Evolutionary conservation across 2,797 vertebrate genomes (phyloP).

Genomic region (Tenualosa thibaudeaui): DNA sequence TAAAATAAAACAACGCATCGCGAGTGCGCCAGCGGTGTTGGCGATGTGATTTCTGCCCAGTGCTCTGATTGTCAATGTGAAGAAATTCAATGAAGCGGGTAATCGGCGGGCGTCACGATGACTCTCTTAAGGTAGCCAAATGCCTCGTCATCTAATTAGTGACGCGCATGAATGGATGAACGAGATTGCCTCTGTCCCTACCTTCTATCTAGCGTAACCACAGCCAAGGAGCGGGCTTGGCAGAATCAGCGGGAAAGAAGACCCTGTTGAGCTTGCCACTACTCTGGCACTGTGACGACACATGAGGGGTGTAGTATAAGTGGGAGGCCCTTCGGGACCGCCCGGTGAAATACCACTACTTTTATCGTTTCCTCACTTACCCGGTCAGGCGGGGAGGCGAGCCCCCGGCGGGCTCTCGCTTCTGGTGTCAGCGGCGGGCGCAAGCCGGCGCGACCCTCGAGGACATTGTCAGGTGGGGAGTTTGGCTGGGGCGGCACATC

Average conservation of each 20-base stretch:
- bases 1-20: slow-evolving; percentile 64
- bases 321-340: neutral
- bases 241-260: too few species aligned
- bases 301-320: neutral
- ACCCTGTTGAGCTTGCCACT: too few species aligned
- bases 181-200: too few species aligned
- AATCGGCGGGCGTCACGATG: neutral
- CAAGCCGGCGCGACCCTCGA: slow-evolving; percentile 44
- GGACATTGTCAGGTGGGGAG: slow-evolving; percentile 43
- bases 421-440: neutral
- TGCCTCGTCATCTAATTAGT: too few species aligned
- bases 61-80: slow-evolving; percentile 56
- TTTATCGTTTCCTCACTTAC: neutral
- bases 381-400: too few species aligned
- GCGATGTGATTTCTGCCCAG: slow-evolving; percentile 57
- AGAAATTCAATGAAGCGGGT: slow-evolving; percentile 16
- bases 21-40: slow-evolving; percentile 38
- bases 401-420: neutral
- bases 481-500: slow-evolving; percentile 39
- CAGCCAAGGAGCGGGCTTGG: too few species aligned
- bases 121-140: too few species aligned
- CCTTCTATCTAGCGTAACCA: too few species aligned
- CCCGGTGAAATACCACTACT: neutral
- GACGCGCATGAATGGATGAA: too few species aligned
- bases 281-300: neutral